Percentiles rank a stretch among this genome's conserved stretches.
These are phyloP conservation scores for Drosophila rufa DNA, from an alignment of 1,140 invertebrate genomes.

Conservation along the genomic window DNA sequence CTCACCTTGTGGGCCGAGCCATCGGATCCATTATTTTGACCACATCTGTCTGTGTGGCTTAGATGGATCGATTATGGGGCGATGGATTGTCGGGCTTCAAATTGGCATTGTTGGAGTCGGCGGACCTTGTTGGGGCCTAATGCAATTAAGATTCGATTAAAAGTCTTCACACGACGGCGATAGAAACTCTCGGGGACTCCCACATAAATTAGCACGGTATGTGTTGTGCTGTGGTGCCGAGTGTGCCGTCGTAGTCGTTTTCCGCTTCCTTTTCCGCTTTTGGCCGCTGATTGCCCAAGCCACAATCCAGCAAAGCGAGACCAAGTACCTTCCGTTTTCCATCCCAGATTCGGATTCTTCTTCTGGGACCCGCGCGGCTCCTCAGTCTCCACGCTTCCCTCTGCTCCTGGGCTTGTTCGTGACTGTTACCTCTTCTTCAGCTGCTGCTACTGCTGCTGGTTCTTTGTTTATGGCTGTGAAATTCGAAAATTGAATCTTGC, in stretches of 20 bases:
- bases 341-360: slow-evolving; percentile 8
- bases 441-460: slow-evolving; percentile 37
- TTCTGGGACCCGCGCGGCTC: neutral
- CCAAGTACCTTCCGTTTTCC: slow-evolving; percentile 56
- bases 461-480: slow-evolving; percentile 64
- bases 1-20: neutral
- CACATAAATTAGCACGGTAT: slow-evolving; percentile 73
- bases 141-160: slow-evolving; percentile 78
- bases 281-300: neutral
- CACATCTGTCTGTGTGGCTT: slow-evolving; percentile 3
- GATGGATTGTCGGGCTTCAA: slow-evolving; percentile 38
- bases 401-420: slow-evolving; percentile 31
- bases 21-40: slow-evolving; percentile 1
- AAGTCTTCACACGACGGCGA: slow-evolving; percentile 64
- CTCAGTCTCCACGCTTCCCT: neutral
- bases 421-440: slow-evolving; percentile 28
- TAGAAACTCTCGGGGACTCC: slow-evolving; percentile 46
- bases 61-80: slow-evolving; percentile 31
- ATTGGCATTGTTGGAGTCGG: slow-evolving; percentile 29
- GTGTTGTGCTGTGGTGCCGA: slow-evolving; percentile 16
- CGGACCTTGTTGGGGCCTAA: slow-evolving; percentile 61
- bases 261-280: slow-evolving; percentile 53
- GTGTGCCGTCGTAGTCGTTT: slow-evolving; percentile 19
- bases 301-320: slow-evolving; percentile 12
- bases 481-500: slow-evolving; percentile 63